These are phyloP conservation scores for Aphis craccivora DNA, from an alignment of 1,140 invertebrate genomes.

Conservation along the genomic window DNA sequence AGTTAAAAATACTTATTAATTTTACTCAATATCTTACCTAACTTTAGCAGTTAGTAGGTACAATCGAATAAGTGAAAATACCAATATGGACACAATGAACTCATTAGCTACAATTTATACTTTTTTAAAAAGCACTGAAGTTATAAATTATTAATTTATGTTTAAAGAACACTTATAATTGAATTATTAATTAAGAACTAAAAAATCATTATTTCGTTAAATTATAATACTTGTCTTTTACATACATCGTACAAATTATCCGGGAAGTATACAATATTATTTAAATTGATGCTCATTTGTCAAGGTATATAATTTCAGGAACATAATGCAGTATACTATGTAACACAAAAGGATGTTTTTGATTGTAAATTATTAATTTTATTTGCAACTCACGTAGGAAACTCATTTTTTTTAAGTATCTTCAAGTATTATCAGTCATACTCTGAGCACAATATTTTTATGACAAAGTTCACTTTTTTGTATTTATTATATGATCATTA, in stretches of 20 bases:
- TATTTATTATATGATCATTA: no score
- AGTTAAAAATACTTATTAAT: neutral
- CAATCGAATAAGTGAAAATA: neutral
- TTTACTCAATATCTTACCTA: neutral
- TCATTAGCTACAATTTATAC: no score
- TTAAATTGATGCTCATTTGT: neutral
- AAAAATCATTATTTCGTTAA: neutral
- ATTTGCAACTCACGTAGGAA: neutral
- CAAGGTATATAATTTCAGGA: neutral
- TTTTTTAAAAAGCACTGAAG: neutral
- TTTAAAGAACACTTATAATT: neutral
- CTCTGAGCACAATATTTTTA: no score
- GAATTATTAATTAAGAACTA: neutral
- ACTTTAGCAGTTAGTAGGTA: neutral
- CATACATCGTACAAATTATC: neutral
- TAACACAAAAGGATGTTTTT: neutral
- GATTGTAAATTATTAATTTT: conserved; percentile 3
- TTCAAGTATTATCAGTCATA: no score
- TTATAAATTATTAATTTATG: neutral
- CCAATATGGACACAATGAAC: neutral
- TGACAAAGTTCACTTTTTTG: no score
- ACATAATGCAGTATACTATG: neutral
- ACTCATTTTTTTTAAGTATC: neutral
- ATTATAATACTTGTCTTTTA: neutral
- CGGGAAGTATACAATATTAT: neutral